A percentile compares a stretch with the other conserved stretches of the same genome.
These are phyloP conservation scores for Hypotaenidia okinawae DNA, from an alignment of 2,797 vertebrate species.

Conservation along the genomic window DNA sequence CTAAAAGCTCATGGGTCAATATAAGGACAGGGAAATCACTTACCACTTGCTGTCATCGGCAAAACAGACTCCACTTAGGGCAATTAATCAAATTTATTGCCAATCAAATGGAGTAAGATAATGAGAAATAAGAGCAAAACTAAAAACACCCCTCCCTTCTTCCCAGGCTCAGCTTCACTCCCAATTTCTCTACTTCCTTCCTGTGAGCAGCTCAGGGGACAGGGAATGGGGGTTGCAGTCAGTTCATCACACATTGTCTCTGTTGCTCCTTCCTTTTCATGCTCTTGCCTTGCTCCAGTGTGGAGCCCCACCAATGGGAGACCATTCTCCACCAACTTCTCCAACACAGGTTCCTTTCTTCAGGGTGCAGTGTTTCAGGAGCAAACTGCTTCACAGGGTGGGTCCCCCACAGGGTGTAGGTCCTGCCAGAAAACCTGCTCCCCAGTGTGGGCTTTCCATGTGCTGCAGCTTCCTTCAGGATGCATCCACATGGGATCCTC, in stretches of 20 bases:
- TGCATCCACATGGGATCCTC: too few species aligned
- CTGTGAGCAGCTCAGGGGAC: fast-evolving
- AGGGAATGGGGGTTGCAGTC: not conserved
- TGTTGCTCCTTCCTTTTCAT: not conserved
- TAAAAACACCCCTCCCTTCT: not conserved
- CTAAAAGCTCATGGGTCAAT: not conserved
- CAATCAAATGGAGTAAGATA: not conserved
- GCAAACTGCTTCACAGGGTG: not conserved
- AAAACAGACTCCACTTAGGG: not conserved
- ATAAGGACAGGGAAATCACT: not conserved
- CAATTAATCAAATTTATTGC: not conserved
- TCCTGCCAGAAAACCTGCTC: not conserved
- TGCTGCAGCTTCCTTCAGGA: not conserved
- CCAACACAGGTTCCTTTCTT: not conserved
- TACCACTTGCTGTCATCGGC: not conserved
- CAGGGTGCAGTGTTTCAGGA: not conserved
- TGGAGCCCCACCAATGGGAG: not conserved
- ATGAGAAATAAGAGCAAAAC: not conserved
- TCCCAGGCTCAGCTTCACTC: not conserved
- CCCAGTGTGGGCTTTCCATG: not conserved
- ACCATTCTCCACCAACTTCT: not conserved
- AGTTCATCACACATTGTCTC: not conserved
- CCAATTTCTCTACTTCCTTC: not conserved
- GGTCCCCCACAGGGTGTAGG: fast-evolving
- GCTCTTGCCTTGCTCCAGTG: not conserved